phyloP scores from a whole-genome alignment of 2,888 invertebrate genomes.

The Drosophila mulleri region DNA sequence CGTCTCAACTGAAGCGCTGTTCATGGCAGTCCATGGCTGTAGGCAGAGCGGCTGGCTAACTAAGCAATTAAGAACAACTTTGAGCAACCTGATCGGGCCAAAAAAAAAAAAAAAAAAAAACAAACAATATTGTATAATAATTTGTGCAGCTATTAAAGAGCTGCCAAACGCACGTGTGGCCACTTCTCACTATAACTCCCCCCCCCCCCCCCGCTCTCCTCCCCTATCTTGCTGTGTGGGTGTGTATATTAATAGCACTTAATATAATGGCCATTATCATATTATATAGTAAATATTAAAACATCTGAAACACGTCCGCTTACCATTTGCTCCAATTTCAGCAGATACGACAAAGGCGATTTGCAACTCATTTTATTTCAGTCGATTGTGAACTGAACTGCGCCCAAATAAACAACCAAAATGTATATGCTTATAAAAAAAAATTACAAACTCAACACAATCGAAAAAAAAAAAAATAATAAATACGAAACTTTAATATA shows the following conservation, averaged over 20 bases:
- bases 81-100: slow-evolving; percentile 13
- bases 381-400: slow-evolving; percentile 7
- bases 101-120: background rate
- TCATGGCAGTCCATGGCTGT: slow-evolving; percentile 12
- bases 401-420: background rate
- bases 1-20: background rate
- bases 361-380: slow-evolving; percentile 55
- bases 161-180: slow-evolving; percentile 41
- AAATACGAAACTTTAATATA: slow-evolving; percentile 10
- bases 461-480: too few relatives aligned
- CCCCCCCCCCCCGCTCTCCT: background rate
- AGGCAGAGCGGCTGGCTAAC: slow-evolving; percentile 36
- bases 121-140: background rate
- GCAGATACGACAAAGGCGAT: slow-evolving; percentile 69
- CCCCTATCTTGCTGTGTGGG: background rate
- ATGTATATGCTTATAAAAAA: too few relatives aligned
- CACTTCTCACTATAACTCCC: slow-evolving; percentile 3
- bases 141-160: slow-evolving; percentile 10
- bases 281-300: slow-evolving; percentile 1
- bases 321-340: slow-evolving; percentile 83
- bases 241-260: slow-evolving; percentile 21
- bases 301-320: slow-evolving; percentile 31
- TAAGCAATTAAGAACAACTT: slow-evolving; percentile 40
- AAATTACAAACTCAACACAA: slow-evolving; percentile 6
- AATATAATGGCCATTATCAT: slow-evolving; percentile 27